Evolutionary conservation across 2,113 vertebrate species (phyloP).

Genomic region (Brachyhypopomus occidentalis): DNA sequence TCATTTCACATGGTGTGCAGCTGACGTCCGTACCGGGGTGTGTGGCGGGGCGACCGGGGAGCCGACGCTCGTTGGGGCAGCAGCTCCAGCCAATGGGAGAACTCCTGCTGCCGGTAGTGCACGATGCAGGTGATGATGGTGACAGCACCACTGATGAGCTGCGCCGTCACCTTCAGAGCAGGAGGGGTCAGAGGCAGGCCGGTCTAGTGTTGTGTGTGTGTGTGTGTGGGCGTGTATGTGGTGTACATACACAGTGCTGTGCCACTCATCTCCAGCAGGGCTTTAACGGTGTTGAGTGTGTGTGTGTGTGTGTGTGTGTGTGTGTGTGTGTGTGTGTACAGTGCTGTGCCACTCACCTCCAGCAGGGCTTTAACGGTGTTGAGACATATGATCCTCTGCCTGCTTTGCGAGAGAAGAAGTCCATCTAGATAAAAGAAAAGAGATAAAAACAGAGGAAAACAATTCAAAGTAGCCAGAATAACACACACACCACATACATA

Average conservation of each 20-base stretch:
- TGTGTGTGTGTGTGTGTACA: too few relatives aligned
- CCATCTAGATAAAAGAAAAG: slow-evolving; percentile 77
- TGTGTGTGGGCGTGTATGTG: too few relatives aligned
- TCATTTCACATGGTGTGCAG: slow-evolving; percentile 37
- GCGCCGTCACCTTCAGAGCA: slow-evolving; percentile 83
- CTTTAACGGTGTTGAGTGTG: too few relatives aligned
- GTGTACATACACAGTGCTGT: too few relatives aligned
- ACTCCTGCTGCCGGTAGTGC: slow-evolving; percentile 97
- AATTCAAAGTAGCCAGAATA: not conserved
- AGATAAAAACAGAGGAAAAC: not conserved
- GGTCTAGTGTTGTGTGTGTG: too few relatives aligned
- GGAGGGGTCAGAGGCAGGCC: not conserved
- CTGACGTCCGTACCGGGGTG: slow-evolving; percentile 65
- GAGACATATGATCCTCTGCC: slow-evolving; percentile 93
- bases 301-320: too few relatives aligned
- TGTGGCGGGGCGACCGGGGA: slow-evolving; percentile 66
- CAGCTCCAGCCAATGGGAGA: slow-evolving; percentile 89
- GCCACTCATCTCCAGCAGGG: too few relatives aligned
- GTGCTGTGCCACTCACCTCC: too few relatives aligned
- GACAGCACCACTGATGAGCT: slow-evolving; percentile 84
- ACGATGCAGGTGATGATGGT: slow-evolving; percentile 91
- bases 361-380: slow-evolving; percentile 83
- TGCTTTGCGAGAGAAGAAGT: slow-evolving; percentile 93
- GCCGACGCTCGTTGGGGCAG: slow-evolving; percentile 83
- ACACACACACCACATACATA: slow-evolving; percentile 1